phyloP scores from a whole-genome alignment of 2,797 vertebrate species.

The Betta splendens region DNA sequence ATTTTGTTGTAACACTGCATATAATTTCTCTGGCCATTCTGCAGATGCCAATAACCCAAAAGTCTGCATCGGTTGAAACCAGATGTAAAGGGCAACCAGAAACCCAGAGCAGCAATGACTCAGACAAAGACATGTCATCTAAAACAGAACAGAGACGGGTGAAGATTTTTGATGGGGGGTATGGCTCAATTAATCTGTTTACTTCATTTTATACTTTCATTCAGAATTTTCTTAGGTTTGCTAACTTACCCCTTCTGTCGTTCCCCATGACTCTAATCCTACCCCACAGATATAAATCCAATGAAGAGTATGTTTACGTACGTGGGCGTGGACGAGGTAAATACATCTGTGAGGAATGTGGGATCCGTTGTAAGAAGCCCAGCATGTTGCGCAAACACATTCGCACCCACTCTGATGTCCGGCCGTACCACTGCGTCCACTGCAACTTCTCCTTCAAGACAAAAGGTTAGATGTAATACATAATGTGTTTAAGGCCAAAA shows the following conservation, averaged over 20 bases:
- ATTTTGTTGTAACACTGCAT: background rate
- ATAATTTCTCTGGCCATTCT: slow-evolving; percentile 7
- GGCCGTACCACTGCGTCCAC: slow-evolving; percentile 96
- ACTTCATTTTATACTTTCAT: background rate
- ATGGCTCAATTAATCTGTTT: slow-evolving; percentile 60
- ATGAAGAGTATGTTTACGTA: slow-evolving; percentile 98
- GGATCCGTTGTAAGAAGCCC: slow-evolving; percentile 98
- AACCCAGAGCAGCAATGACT: slow-evolving; percentile 84
- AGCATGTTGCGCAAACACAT: slow-evolving; percentile 99
- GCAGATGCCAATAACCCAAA: slow-evolving; percentile 85
- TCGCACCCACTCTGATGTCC: slow-evolving; percentile 96
- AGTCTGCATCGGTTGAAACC: slow-evolving; percentile 81
- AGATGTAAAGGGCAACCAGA: slow-evolving; percentile 89
- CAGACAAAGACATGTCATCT: slow-evolving; percentile 88
- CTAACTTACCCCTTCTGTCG: background rate
- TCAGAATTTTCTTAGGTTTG: background rate
- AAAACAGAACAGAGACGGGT: slow-evolving; percentile 93
- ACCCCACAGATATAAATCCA: slow-evolving; percentile 92
- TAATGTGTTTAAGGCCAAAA: background rate
- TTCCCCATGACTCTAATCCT: background rate
- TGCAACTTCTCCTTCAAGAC: slow-evolving; percentile 99
- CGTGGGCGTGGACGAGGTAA: slow-evolving; percentile 96
- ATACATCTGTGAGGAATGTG: slow-evolving; percentile 99
- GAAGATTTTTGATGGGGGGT: slow-evolving; percentile 99
- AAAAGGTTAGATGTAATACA: slow-evolving; percentile 85